Conservation (phyloP, 2,797 vertebrate genomes). For the Sebastes kiyomatsui region DNA sequence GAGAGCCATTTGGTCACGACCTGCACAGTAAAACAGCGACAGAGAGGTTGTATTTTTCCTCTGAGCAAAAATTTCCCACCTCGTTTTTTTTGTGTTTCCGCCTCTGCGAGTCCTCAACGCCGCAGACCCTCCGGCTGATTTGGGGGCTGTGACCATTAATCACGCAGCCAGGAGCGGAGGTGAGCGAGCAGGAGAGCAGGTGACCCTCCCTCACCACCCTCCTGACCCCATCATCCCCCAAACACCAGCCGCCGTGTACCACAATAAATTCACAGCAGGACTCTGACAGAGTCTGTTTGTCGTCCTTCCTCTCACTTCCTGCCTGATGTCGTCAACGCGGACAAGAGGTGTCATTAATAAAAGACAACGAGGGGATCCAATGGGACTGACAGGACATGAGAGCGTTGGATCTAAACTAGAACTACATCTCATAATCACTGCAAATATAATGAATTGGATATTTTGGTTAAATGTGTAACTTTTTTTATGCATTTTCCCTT, state of each 20-base stretch:
- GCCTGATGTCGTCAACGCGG: conserved; percentile 23
- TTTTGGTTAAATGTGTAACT: too few species aligned
- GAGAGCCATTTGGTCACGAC: conserved; percentile 40
- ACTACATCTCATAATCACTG: too few species aligned
- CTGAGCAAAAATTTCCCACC: conserved; percentile 48
- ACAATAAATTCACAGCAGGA: conserved; percentile 56
- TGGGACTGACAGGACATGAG: neutral
- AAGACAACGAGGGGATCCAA: neutral
- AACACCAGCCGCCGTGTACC: neutral
- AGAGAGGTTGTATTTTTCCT: conserved; percentile 51
- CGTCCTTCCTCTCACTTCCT: conserved; percentile 41
- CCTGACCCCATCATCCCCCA: conserved; percentile 12
- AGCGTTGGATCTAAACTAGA: too few species aligned
- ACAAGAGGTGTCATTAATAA: conserved; percentile 5
- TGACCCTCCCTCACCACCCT: conserved; percentile 38
- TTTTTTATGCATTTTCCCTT: too few species aligned
- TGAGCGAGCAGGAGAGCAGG: conserved; percentile 47
- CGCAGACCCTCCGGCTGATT: conserved; percentile 54
- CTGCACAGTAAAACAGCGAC: conserved; percentile 43
- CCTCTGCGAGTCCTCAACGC: conserved; percentile 61
- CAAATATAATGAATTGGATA: too few species aligned
- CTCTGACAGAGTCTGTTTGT: conserved; percentile 29
- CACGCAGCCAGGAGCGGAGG: conserved; percentile 54
- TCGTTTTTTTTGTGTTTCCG: conserved; percentile 56
- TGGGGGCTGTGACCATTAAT: conserved; percentile 52